Percentiles rank a stretch among this genome's conserved stretches.
These are phyloP conservation scores for Smittia sp. DNA, from an alignment of 2,888 invertebrate species.

Conservation along the genomic window DNA sequence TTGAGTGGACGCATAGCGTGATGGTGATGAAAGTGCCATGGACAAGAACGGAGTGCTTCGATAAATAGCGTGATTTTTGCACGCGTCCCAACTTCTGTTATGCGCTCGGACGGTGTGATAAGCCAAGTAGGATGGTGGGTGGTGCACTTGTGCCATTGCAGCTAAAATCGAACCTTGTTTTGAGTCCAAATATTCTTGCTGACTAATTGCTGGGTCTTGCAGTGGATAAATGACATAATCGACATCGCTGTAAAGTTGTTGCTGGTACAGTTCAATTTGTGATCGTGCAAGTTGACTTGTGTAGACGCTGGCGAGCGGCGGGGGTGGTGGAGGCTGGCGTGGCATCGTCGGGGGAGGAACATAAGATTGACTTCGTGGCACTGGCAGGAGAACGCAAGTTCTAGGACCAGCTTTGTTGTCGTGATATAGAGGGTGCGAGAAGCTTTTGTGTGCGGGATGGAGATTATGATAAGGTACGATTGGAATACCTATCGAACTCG, in stretches of 20 bases:
- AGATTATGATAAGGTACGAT: constrained; percentile 56
- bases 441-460: constrained; percentile 62
- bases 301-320: constrained; percentile 68
- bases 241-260: constrained; percentile 85
- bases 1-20: constrained; percentile 76
- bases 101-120: constrained; percentile 53
- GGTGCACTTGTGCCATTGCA: constrained; percentile 62
- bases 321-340: constrained; percentile 59
- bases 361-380: constrained; percentile 60
- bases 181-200: constrained; percentile 87
- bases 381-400: constrained; percentile 59
- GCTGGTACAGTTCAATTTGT: constrained; percentile 83
- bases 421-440: constrained; percentile 54
- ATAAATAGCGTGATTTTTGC: constrained; percentile 72
- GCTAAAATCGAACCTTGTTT: constrained; percentile 68
- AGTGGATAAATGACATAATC: constrained; percentile 89
- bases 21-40: constrained; percentile 63
- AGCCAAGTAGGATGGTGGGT: constrained; percentile 59
- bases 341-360: constrained; percentile 68
- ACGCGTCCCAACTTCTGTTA: constrained; percentile 50
- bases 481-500: constrained; percentile 51
- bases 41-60: constrained; percentile 78
- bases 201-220: constrained; percentile 84
- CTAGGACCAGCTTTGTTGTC: constrained; percentile 55
- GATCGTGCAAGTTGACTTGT: constrained; percentile 67